Evolutionary conservation across 2,113 vertebrate genomes (phyloP).

Genomic region (Platanista minor): DNA sequence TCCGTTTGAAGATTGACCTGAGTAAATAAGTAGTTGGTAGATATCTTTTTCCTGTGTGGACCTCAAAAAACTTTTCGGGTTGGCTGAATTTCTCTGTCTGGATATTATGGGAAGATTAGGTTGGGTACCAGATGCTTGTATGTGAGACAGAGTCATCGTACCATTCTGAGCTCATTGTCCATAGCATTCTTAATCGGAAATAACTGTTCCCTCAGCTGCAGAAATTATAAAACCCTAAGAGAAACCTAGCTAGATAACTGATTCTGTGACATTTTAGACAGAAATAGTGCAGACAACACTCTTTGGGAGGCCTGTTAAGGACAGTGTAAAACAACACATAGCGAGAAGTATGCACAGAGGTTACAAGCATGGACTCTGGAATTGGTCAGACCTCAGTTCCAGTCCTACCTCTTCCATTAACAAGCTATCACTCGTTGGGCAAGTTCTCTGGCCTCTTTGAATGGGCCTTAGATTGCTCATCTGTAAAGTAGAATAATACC

Average conservation of each 20-base stretch:
- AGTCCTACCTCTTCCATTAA: background rate
- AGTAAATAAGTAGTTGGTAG: background rate
- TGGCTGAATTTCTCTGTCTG: conserved; percentile 71
- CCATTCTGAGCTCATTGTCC: conserved; percentile 74
- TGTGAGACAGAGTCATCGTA: conserved; percentile 63
- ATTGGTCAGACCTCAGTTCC: background rate
- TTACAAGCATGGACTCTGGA: background rate
- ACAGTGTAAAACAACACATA: background rate
- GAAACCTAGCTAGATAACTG: background rate
- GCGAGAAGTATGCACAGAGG: background rate
- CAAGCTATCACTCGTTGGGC: background rate
- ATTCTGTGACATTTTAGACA: background rate
- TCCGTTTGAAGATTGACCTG: background rate
- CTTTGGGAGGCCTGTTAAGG: background rate
- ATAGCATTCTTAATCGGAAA: conserved; percentile 50
- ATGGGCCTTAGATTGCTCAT: background rate
- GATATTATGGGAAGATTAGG: conserved; percentile 73
- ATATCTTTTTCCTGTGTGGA: background rate
- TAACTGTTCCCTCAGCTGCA: background rate
- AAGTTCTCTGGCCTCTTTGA: background rate
- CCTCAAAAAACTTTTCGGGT: conserved; percentile 42
- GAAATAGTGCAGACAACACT: background rate
- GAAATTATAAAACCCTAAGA: background rate
- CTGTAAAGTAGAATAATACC: background rate
- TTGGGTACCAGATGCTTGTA: conserved; percentile 54